Evolutionary conservation across 2,797 vertebrate species (phyloP), one percentile per base, ranked within the genome.

Genomic region (Gastrophryne carolinensis): DNA sequence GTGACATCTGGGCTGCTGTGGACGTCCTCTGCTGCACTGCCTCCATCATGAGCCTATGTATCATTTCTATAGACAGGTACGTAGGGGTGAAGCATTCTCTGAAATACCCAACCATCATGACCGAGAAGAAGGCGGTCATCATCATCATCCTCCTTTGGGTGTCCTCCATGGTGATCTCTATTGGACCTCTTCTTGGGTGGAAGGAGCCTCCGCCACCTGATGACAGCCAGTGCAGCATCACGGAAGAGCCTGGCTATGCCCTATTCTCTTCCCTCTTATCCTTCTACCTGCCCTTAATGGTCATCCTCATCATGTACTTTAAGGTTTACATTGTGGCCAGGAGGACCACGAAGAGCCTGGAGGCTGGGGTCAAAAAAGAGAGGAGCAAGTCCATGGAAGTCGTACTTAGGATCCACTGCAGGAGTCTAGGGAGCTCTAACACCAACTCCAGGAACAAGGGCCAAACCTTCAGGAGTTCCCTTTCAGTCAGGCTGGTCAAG

Each of bases 21-120:
- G 98, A 99, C n/a, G 98, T 99, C 79, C 90, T 99, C 26, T 99
- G 98, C 84, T 99, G 98, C 89, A 98, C 98, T 0, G 98, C 98
- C 10, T 99, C 97, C 83, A 99, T 99, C 86, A 94, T 99, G 86
- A 99, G 97, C 87, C 90, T 99, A 52, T 99, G 98, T 82, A 90
- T 97, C 81, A 99, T 99, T 87, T 99, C 98, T 0, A 89, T 99
- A 82, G 98, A 99, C 89, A 89, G 98, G 1, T 99, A 99, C 81
- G 95, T 99, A 0, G 98, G 97, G 0, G 98, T 99, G 2, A 97
- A 96, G 72, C 81, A 98, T 89, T 98, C 96, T 17, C 91, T 99
- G 5, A 96, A 95, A 82, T 99, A 99, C 88, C 98, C 98, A 0
- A 90, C 93, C n/a, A 99, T 99, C 50, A 96, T 99, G 96, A 99